These are phyloP conservation scores for Rhagoletis pomonella DNA, from an alignment of 1,140 invertebrate genomes.

Conservation along the genomic window DNA sequence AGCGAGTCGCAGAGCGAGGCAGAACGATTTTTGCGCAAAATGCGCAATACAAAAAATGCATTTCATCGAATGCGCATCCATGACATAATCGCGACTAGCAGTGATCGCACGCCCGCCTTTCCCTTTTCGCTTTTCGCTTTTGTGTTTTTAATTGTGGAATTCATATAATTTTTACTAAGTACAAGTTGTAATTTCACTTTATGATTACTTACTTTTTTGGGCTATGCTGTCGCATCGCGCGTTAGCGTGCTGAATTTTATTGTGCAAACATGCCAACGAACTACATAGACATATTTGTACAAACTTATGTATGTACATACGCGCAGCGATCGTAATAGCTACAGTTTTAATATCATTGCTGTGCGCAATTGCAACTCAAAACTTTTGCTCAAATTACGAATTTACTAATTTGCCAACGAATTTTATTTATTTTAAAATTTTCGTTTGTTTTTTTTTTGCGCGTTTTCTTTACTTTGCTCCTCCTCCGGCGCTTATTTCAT, in stretches of 20 bases:
- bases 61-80: neutral
- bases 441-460: neutral
- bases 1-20: neutral
- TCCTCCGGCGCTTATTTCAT: neutral
- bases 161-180: constrained; percentile 28
- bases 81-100: constrained; percentile 41
- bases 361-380: neutral
- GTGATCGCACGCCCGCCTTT: constrained; percentile 29
- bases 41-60: neutral
- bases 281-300: neutral
- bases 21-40: neutral
- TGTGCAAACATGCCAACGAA: constrained; percentile 37
- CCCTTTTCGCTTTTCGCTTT: neutral
- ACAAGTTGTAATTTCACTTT: constrained; percentile 31
- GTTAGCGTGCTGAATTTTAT: constrained; percentile 14
- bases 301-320: no score
- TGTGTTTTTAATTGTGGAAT: constrained; percentile 36
- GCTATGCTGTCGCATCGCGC: neutral
- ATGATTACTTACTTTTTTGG: constrained; percentile 15
- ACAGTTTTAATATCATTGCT: neutral
- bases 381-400: neutral
- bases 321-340: neutral
- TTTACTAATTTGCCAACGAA: neutral
- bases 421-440: constrained; percentile 2
- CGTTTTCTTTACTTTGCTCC: neutral